These are phyloP conservation scores for Aricia agestis DNA, from an alignment of 1,140 invertebrate genomes.

Conservation along the genomic window DNA sequence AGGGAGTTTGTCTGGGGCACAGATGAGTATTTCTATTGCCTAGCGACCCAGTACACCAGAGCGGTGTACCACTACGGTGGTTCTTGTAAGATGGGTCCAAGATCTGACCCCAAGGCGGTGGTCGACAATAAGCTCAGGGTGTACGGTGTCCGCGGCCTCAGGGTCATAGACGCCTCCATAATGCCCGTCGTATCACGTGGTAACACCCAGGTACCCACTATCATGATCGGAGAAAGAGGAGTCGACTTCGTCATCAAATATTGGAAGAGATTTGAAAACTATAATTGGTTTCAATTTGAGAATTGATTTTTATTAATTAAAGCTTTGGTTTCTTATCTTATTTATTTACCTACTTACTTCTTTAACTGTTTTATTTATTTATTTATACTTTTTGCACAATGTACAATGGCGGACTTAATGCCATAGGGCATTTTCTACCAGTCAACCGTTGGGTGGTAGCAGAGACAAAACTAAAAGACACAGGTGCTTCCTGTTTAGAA, in stretches of 20 bases:
- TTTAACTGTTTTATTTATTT: too few relatives aligned
- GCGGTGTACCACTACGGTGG: slow-evolving; percentile 79
- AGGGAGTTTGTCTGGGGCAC: slow-evolving; percentile 77
- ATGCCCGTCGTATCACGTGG: slow-evolving; percentile 77
- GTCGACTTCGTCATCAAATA: slow-evolving; percentile 36
- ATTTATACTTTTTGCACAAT: too few relatives aligned
- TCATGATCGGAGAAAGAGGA: slow-evolving; percentile 44
- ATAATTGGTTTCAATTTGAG: not conserved
- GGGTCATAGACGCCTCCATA: slow-evolving; percentile 67
- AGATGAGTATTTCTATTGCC: slow-evolving; percentile 85
- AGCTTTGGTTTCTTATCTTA: too few relatives aligned
- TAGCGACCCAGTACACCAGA: slow-evolving; percentile 79
- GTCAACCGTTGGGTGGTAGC: too few relatives aligned
- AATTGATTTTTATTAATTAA: not conserved
- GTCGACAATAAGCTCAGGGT: slow-evolving; percentile 70
- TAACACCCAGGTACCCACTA: slow-evolving; percentile 31
- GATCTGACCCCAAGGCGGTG: slow-evolving; percentile 60
- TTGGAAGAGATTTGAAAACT: slow-evolving; percentile 23
- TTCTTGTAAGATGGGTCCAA: slow-evolving; percentile 79
- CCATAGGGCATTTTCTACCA: too few relatives aligned
- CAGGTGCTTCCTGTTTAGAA: too few relatives aligned
- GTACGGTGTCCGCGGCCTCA: slow-evolving; percentile 77
- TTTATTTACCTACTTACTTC: too few relatives aligned
- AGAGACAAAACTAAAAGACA: too few relatives aligned
- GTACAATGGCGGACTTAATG: too few relatives aligned